Percentiles rank a stretch among this genome's conserved stretches.
phyloP scores from a whole-genome alignment of 2,888 invertebrate genomes.

The Lycophotia porphyrea region DNA sequence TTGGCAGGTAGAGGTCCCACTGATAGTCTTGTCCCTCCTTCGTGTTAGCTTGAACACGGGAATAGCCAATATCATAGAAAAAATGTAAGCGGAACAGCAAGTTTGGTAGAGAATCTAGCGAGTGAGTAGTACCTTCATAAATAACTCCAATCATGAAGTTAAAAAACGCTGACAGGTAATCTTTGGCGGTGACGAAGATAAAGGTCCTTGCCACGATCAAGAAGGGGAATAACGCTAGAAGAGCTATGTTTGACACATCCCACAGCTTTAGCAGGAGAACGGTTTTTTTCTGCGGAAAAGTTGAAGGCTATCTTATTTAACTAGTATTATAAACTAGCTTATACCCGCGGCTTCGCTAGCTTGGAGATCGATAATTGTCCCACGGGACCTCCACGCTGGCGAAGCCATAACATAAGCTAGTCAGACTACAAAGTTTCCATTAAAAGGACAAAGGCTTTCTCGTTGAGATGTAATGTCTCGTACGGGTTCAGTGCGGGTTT shows the following conservation, averaged over 20 bases:
- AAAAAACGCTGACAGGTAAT: conserved; percentile 51
- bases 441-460: background rate
- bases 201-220: conserved; percentile 68
- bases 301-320: too few species aligned
- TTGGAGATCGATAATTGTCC: too few species aligned
- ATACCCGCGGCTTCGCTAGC: too few species aligned
- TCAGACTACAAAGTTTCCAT: background rate
- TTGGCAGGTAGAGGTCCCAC: background rate
- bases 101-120: background rate
- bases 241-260: conserved; percentile 79
- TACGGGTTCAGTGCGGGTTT: background rate
- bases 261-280: conserved; percentile 75
- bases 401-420: too few species aligned
- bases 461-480: background rate
- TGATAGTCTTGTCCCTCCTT: too few species aligned
- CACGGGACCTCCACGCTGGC: too few species aligned
- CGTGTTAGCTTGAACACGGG: background rate
- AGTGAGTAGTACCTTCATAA: conserved; percentile 35
- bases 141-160: background rate
- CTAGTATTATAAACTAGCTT: too few species aligned
- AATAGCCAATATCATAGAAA: too few species aligned
- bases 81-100: background rate
- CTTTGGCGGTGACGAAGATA: conserved; percentile 53
- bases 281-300: conserved; percentile 66
- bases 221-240: conserved; percentile 73